Base-by-base conservation (phyloP, 1,140 invertebrate genomes). In the Xylocopa sonorina region DNA sequence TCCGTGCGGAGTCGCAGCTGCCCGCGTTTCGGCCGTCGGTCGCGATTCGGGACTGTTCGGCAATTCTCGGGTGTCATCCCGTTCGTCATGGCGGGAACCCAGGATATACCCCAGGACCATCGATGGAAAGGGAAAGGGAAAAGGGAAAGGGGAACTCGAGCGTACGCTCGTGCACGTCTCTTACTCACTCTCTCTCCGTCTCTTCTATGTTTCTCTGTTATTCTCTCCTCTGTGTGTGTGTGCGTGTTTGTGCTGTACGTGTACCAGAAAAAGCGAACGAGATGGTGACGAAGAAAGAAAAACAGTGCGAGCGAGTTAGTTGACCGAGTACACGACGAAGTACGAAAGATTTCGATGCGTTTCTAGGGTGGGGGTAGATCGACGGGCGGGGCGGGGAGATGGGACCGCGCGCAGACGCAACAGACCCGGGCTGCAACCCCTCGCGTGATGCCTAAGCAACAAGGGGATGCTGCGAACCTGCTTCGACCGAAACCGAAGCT, bases 41-140 rank as follows among this genome's bases (percentile, higher is more conserved):
- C 51, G 63, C 24, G 32, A 60, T 78, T 91, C 92, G 91, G 86
- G 10, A 10, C 1, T 41, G 76, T 71, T 92, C 91, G 91, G 89
- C 82, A 73, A 32, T 77, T 38, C 82, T 92, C 90, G 91, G 87
- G 80, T 89, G 87, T 89, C 88, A 90, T 92, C 90, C 88, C 89
- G 89, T 72, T 88, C 86, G 86, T 82, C 85, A 89, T 92, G 91
- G 91, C 91, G 91, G 92, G 92, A 92, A 91, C 85, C 88, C 90
- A 93, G 91, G 90, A 92, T 88, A 81, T 72, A 83, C 82, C 88
- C n/a, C 88, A 91, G 91, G 89, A 91, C 83, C 67, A 79, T 29
- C 34, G 88, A 89, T 84, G 82, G 80, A 32, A 77, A 62, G 77
- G 62, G 64, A 76, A 78, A 78, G 50, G 74, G 77, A 83, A 79